Evolutionary conservation across 2,113 vertebrate species (phyloP).

Genomic region (Ophiodon elongatus): DNA sequence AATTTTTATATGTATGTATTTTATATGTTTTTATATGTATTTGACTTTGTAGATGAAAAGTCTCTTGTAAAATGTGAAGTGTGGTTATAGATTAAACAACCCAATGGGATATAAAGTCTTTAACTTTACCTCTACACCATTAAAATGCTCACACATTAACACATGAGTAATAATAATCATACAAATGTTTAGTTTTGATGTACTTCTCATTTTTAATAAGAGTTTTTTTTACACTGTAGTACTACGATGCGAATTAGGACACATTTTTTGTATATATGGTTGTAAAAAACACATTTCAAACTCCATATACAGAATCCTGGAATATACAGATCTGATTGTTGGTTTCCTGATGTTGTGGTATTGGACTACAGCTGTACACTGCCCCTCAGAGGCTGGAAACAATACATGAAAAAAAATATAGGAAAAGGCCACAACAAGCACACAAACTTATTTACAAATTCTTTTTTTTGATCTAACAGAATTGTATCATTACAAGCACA

Average conservation of each 20-base stretch:
- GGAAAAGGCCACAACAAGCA: neutral
- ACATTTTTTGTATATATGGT: neutral
- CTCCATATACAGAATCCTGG: neutral
- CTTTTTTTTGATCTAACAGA: neutral
- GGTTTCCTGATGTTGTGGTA: too few relatives aligned
- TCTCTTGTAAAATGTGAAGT: neutral
- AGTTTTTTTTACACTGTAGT: neutral
- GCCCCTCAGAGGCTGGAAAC: slow-evolving; percentile 15
- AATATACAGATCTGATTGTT: neutral
- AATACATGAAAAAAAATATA: neutral
- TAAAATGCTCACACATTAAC: neutral
- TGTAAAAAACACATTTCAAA: neutral
- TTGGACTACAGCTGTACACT: neutral
- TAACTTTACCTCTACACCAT: neutral
- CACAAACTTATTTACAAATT: slow-evolving; percentile 36
- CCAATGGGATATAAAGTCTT: neutral
- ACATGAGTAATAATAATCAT: neutral
- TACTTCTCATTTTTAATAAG: neutral
- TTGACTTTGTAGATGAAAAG: neutral
- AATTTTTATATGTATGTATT: neutral
- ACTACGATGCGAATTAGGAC: neutral
- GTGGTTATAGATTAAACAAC: neutral
- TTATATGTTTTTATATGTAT: too few relatives aligned
- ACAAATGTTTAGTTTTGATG: neutral
- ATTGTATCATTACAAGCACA: neutral